Conservation (phyloP, 2,888 invertebrate genomes). For the Zygothrica quintamaculata region DNA sequence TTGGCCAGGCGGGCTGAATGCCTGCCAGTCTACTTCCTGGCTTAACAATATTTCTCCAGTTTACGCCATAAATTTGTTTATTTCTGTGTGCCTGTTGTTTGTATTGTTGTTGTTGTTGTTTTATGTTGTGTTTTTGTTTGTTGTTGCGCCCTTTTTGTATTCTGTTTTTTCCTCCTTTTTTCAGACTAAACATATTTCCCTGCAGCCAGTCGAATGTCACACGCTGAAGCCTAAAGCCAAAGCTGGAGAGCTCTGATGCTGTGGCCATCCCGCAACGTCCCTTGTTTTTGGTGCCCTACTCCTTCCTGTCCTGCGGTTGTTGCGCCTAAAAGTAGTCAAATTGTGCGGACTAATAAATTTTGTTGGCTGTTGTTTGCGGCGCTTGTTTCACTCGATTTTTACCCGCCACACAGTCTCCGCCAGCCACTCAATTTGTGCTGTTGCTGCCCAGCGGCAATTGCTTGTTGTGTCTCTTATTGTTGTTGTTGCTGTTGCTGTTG, state of each 20-base stretch:
- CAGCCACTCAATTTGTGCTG: constrained; percentile 75
- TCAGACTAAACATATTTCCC: constrained; percentile 70
- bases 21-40: constrained; percentile 11
- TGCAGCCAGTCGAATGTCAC: constrained; percentile 56
- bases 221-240: constrained; percentile 47
- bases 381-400: constrained; percentile 66
- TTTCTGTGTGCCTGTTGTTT: constrained; percentile 58
- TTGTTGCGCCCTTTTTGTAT: constrained; percentile 18
- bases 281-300: constrained; percentile 7
- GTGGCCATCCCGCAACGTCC: constrained; percentile 3
- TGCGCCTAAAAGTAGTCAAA: constrained; percentile 80
- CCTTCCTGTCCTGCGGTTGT: constrained; percentile 72
- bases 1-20: constrained; percentile 29
- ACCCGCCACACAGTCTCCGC: constrained; percentile 28
- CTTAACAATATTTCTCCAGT: constrained; percentile 76
- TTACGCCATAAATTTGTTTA: constrained; percentile 77
- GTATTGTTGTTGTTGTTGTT: constrained; percentile 44
- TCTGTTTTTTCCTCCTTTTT: constrained; percentile 21
- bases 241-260: constrained; percentile 41
- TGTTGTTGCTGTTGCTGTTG: constrained; percentile 33
- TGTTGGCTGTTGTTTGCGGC: constrained; percentile 77
- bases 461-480: constrained; percentile 22
- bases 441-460: constrained; percentile 75
- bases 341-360: constrained; percentile 78
- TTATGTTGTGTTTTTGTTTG: constrained; percentile 19